Percentiles rank a stretch among this genome's conserved stretches.
Evolutionary conservation across 2,113 vertebrate species (phyloP).

Genomic region (Potamarius usumacintae): DNA sequence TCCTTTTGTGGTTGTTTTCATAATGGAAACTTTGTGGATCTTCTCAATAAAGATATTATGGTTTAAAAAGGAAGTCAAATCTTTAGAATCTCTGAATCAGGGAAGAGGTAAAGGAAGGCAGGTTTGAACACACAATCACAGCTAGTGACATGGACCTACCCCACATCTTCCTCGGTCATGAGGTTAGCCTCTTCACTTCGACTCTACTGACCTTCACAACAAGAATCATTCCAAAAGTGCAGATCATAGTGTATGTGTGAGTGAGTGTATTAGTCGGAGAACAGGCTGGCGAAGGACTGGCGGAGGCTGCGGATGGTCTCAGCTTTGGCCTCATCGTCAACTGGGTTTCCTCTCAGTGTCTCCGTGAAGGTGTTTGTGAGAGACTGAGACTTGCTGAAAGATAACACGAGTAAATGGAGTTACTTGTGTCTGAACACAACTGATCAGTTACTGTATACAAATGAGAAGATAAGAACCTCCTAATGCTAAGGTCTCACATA

Average conservation of each 20-base stretch:
- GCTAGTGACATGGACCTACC: neutral
- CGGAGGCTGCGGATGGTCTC: constrained; percentile 95
- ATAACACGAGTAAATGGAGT: neutral
- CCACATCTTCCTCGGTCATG: neutral
- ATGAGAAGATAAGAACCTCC: neutral
- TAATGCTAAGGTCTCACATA: too few species aligned
- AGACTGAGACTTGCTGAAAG: constrained; percentile 91
- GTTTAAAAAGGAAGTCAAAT: neutral
- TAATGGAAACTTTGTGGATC: neutral
- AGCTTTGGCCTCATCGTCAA: constrained; percentile 92
- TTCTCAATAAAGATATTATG: neutral
- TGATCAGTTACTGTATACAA: neutral
- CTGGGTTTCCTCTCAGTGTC: constrained; percentile 75
- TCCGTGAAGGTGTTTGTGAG: constrained; percentile 94
- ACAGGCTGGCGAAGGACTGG: constrained; percentile 95
- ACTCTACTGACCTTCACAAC: constrained; percentile 15
- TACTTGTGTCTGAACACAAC: neutral
- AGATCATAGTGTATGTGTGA: constrained; percentile 20
- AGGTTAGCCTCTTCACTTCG: neutral
- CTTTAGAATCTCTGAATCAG: neutral
- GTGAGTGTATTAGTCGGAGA: constrained; percentile 80
- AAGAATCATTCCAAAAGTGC: neutral
- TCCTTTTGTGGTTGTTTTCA: neutral
- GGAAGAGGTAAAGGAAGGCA: neutral
- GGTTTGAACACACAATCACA: neutral